A percentile compares a stretch with the other conserved stretches of the same genome.
These are phyloP conservation scores for Incurvaria masculella DNA, from an alignment of 2,888 invertebrate genomes.

Conservation along the genomic window DNA sequence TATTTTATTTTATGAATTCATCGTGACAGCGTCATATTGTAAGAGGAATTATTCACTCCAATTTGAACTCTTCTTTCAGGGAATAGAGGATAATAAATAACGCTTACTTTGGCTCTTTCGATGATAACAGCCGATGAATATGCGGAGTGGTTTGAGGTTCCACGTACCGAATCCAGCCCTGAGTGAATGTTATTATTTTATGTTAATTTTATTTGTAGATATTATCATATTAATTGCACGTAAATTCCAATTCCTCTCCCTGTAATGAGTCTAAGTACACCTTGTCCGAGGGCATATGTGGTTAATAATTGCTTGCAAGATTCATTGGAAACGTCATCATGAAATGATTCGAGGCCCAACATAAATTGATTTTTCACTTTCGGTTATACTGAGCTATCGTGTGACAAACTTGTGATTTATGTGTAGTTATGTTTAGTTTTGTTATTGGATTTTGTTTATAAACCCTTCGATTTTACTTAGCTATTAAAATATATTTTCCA, in stretches of 20 bases:
- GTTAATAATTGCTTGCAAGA: not conserved
- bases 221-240: slow-evolving; percentile 3
- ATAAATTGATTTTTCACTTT: too few relatives aligned
- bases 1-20: not conserved
- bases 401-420: too few relatives aligned
- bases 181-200: slow-evolving; percentile 4
- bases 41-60: not conserved
- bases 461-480: too few relatives aligned
- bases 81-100: too few relatives aligned
- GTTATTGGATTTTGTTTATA: too few relatives aligned
- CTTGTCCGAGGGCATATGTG: not conserved
- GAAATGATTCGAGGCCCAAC: too few relatives aligned
- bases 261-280: not conserved
- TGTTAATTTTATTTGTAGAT: slow-evolving; percentile 5
- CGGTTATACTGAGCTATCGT: too few relatives aligned
- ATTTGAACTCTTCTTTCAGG: not conserved
- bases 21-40: not conserved
- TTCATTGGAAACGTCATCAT: not conserved
- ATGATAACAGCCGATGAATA: not conserved
- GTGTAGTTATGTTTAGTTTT: too few relatives aligned
- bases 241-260: not conserved
- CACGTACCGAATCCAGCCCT: slow-evolving; percentile 2
- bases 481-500: too few relatives aligned
- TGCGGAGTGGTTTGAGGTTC: not conserved
- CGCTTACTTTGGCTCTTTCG: too few relatives aligned